These are phyloP conservation scores for Machaerirhynchus nigripectus DNA, from an alignment of 2,113 vertebrate genomes.

Conservation along the genomic window DNA sequence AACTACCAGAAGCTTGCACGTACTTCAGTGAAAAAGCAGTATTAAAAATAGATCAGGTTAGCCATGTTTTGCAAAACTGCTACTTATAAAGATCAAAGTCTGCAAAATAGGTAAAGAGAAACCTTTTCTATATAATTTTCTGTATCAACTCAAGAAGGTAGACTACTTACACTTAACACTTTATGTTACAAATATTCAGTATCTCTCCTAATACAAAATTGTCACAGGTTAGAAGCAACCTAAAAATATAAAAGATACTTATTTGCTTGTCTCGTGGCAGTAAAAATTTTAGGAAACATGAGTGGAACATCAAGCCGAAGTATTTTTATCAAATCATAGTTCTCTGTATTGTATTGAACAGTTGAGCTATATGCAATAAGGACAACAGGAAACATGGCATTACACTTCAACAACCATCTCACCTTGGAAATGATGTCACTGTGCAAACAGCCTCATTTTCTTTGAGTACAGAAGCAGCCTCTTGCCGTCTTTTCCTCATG, in stretches of 20 bases:
- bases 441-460: conserved; percentile 87
- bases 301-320: neutral
- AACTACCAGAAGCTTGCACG: neutral
- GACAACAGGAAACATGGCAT: neutral
- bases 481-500: conserved; percentile 90
- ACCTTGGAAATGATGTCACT: conserved; percentile 95
- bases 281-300: neutral
- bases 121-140: neutral
- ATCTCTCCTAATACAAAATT: neutral
- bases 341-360: neutral
- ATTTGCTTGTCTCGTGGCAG: neutral
- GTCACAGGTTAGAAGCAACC: neutral
- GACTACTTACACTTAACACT: neutral
- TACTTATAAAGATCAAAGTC: neutral
- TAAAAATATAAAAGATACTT: neutral
- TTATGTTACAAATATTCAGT: neutral
- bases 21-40: neutral
- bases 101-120: neutral
- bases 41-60: neutral
- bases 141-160: neutral
- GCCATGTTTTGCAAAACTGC: neutral
- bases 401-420: neutral
- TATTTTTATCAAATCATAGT: neutral
- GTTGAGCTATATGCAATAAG: neutral
- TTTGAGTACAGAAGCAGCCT: conserved; percentile 86